Conservation (phyloP, 2,797 vertebrate genomes). For the Microctenopoma steveboyesi region DNA sequence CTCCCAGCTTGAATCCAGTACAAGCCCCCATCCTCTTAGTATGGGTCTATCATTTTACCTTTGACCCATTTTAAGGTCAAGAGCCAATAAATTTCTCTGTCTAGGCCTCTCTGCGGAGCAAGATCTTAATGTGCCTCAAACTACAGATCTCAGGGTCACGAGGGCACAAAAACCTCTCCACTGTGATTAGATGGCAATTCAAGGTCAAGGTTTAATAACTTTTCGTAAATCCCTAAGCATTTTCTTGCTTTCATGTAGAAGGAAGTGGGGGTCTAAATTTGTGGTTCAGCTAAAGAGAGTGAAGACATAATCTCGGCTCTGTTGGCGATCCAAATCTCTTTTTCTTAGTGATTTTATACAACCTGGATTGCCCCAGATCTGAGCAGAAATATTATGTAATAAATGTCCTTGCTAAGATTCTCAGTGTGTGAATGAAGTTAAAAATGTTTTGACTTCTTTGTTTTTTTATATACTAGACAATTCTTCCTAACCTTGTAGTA, state of each 20-base stretch:
- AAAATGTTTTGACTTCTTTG: slow-evolving; percentile 10
- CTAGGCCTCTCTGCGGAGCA: slow-evolving; percentile 14
- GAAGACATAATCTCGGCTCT: slow-evolving; percentile 48
- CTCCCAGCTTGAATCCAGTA: not conserved
- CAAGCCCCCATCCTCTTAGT: not conserved
- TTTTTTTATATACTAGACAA: not conserved
- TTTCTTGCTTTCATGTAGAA: slow-evolving; percentile 43
- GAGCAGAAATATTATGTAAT: slow-evolving; percentile 44
- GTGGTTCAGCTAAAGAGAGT: slow-evolving; percentile 38
- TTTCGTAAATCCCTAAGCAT: slow-evolving; percentile 55
- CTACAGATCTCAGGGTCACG: slow-evolving; percentile 32
- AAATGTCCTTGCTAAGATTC: slow-evolving; percentile 15
- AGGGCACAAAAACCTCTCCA: slow-evolving; percentile 29
- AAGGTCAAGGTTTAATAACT: slow-evolving; percentile 33
- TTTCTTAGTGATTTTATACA: slow-evolving; percentile 47
- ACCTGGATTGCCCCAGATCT: slow-evolving; percentile 50
- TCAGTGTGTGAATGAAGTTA: slow-evolving; percentile 4
- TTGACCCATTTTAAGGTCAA: slow-evolving; percentile 23
- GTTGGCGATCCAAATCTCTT: slow-evolving; percentile 52
- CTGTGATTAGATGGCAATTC: slow-evolving; percentile 53
- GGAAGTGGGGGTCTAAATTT: slow-evolving; percentile 42
- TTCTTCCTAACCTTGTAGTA: not conserved
- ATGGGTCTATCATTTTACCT: slow-evolving; percentile 12
- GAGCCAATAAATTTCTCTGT: slow-evolving; percentile 26
- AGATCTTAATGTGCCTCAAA: slow-evolving; percentile 39